A percentile compares a stretch with the other conserved stretches of the same genome.
These are phyloP conservation scores for Coreius guichenoti DNA, from an alignment of 2,797 vertebrate species.

Conservation along the genomic window DNA sequence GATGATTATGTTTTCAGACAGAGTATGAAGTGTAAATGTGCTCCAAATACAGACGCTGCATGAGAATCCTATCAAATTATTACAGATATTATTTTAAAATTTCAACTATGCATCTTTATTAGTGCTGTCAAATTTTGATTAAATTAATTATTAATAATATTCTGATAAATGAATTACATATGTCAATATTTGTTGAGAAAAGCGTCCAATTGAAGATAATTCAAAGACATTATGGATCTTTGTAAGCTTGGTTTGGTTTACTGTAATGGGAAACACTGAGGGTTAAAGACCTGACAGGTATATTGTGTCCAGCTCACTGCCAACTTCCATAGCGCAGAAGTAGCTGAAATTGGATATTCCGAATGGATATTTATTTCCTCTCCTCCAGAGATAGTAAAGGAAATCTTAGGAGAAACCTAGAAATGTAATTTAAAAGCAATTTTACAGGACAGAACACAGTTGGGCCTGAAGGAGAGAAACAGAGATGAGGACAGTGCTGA, in stretches of 20 bases:
- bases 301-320: conserved; percentile 3
- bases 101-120: background rate
- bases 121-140: background rate
- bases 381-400: conserved; percentile 44
- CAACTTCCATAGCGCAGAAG: conserved; percentile 31
- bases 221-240: background rate
- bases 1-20: conserved; percentile 25
- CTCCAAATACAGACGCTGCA: background rate
- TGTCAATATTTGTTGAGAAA: conserved; percentile 9
- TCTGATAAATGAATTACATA: background rate
- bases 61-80: conserved; percentile 5
- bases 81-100: background rate
- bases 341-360: conserved; percentile 62
- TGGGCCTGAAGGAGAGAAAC: conserved; percentile 57
- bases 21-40: conserved; percentile 2
- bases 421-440: conserved; percentile 69
- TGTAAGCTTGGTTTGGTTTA: background rate
- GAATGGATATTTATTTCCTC: conserved; percentile 61
- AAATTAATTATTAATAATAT: background rate
- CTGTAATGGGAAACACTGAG: background rate
- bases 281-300: background rate
- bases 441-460: conserved; percentile 60
- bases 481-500: conserved; percentile 41
- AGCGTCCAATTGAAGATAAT: background rate
- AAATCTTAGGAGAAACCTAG: conserved; percentile 53